Base-by-base conservation (phyloP, 2,113 vertebrate species). In the Malurus elegans region DNA sequence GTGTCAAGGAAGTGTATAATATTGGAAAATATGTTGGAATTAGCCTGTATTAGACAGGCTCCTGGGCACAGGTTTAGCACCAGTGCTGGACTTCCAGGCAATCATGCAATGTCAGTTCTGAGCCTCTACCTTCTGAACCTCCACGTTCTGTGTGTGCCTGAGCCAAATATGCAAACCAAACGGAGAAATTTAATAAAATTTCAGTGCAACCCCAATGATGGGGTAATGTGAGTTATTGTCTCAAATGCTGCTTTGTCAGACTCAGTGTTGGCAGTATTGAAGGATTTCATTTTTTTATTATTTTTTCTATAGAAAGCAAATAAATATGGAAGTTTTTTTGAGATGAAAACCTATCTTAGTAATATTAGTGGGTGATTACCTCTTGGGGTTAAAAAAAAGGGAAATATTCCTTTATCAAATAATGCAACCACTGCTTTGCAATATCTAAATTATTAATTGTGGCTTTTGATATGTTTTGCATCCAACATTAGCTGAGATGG, bases 391-490 rank as follows among this genome's bases (percentile, higher is more conserved):
- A 34, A 61, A 69, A 86, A 62, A 67, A 31, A 16, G 16, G 48
- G 36, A 72, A 88, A 69, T 38, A 5, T 2, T 80, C 15, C 44
- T 81, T 84, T n/a, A 72, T 67, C 40, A 78, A n/a, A 32, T 48
- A 64, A 10, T 32, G 19, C 36, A 45, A 42, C 12, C 8, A n/a
- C 57, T 71, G 18, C 34, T 85, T 78, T 24, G 50, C 5, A 72
- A 42, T 50, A 64, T 65, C 48, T 87, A 65, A 85, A 79, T 79
- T 85, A 92, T 71, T 90, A 86, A 45, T 72, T 92, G 13, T 21
- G 23, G 10, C 15, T 92, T 92, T 93, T 91, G 20, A 38, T 87
- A 71, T 25, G 12, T 19, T 42, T 83, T 90, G 16, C 44, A 72
- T 81, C n/a, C 48, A 75, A 10, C 31, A 11, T 89, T 45, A 89